Base-by-base conservation (phyloP, 1,140 invertebrate species). In the Hermetia illucens region DNA sequence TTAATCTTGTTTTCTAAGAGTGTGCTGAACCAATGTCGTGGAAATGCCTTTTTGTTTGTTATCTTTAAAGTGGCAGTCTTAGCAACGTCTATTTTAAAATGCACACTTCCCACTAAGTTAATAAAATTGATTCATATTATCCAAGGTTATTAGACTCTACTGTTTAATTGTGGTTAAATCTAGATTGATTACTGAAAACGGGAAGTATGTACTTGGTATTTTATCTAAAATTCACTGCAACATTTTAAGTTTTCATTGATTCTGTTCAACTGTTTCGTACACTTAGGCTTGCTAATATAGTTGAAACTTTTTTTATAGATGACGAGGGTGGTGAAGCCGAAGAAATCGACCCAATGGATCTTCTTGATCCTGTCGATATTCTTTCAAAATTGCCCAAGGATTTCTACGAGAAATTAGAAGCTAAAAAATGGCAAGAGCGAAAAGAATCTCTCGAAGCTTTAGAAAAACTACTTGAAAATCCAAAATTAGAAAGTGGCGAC, bases 401-500 rank as follows among this genome's bases (percentile, higher is more conserved):
- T 61, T 98, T 96, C 60, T 94, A 83, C 53, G 90, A 95, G 5
- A 90, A 94, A 63, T 48, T 91, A 21, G 92, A 98, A 61, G 84
- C 85, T 0, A 97, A 96, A 55, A 98, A 98, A 54, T 98, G 95
- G 95, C 84, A 91, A 52, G 88, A 97, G 35, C 69, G 95, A 6
- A 95, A 95, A 59, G 89, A 97, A 58, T 79, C 81, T 0, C 51
- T 99, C 4, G 87, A 93, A 49, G 64, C 65, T 2, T 58, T 96
- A 1, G 82, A 94, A 39, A 72, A 72, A 39, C 55, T 95, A 3
- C 55, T 91, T 2, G 68, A 71, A 18, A 78, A 80, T 52, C 90
- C 87, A 0, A 94, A 85, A 61, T 58, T 97, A 18, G 87, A 91
- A 56, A 76, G 69, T 50, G 91, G 90, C 12, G 92, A 97, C 54